These are phyloP conservation scores for Chelonoidis abingdonii DNA, from an alignment of 2,113 vertebrate species.

Conservation along the genomic window DNA sequence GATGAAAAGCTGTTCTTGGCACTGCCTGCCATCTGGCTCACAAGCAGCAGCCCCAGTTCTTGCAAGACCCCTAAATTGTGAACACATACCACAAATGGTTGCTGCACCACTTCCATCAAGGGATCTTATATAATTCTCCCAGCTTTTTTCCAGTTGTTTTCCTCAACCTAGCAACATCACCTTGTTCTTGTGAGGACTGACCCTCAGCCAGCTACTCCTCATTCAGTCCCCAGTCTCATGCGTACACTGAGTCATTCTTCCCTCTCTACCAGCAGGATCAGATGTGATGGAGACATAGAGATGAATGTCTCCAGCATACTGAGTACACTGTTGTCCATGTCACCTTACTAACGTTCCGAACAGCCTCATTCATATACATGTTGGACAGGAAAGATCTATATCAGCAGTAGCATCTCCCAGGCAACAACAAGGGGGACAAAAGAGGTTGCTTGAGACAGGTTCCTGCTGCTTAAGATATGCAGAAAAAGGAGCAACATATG, in stretches of 20 bases:
- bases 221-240: background rate
- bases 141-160: background rate
- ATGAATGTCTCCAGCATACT: background rate
- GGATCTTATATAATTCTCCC: background rate
- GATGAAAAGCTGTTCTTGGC: background rate
- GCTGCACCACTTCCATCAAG: background rate
- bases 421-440: background rate
- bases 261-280: background rate
- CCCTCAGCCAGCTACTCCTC: background rate
- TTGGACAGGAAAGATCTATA: background rate
- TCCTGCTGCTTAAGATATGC: background rate
- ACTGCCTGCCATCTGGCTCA: background rate
- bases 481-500: background rate
- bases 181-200: background rate
- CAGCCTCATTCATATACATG: background rate
- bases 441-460: background rate
- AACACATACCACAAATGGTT: background rate
- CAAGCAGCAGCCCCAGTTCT: accelerated
- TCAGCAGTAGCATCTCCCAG: background rate
- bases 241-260: background rate
- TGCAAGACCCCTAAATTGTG: background rate
- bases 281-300: background rate
- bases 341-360: background rate
- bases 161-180: background rate
- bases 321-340: background rate